A percentile compares a stretch with the other conserved stretches of the same genome.
These are phyloP conservation scores for Ptychadena robeensis DNA, from an alignment of 2,797 vertebrate genomes.

Conservation along the genomic window DNA sequence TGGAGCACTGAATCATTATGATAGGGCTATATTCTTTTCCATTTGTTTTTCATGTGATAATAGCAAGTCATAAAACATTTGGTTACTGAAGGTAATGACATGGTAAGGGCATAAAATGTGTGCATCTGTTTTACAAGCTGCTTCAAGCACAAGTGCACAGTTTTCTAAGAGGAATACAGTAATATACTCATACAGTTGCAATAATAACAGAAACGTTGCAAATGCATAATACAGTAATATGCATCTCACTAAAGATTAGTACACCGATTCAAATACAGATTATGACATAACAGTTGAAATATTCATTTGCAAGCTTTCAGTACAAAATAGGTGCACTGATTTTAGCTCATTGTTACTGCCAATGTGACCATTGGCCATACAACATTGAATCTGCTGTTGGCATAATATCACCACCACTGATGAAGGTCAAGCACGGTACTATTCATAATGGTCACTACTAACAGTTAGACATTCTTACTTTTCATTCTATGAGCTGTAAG, in stretches of 20 bases:
- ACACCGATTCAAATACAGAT: not conserved
- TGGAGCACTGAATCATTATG: slow-evolving; percentile 55
- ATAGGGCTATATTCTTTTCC: slow-evolving; percentile 58
- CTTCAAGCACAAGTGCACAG: slow-evolving; percentile 46
- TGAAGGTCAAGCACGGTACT: no score
- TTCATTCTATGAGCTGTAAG: no score
- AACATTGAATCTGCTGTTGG: no score
- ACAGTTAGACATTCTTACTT: no score
- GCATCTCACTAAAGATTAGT: not conserved
- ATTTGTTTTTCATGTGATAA: slow-evolving; percentile 58
- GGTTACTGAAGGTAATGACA: slow-evolving; percentile 59
- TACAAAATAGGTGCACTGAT: not conserved
- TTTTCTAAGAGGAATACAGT: slow-evolving; percentile 1
- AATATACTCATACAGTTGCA: slow-evolving; percentile 2
- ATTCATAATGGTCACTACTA: no score
- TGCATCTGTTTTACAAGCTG: slow-evolving; percentile 59
- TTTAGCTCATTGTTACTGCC: not conserved
- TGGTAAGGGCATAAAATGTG: slow-evolving; percentile 52
- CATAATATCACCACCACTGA: no score
- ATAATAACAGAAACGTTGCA: not conserved
- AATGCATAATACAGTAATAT: not conserved
- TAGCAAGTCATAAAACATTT: slow-evolving; percentile 59
- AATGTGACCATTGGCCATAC: no score
- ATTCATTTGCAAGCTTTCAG: not conserved
- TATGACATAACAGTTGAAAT: not conserved